These are phyloP conservation scores for Orius laevigatus DNA, from an alignment of 1,140 invertebrate species.

Conservation along the genomic window DNA sequence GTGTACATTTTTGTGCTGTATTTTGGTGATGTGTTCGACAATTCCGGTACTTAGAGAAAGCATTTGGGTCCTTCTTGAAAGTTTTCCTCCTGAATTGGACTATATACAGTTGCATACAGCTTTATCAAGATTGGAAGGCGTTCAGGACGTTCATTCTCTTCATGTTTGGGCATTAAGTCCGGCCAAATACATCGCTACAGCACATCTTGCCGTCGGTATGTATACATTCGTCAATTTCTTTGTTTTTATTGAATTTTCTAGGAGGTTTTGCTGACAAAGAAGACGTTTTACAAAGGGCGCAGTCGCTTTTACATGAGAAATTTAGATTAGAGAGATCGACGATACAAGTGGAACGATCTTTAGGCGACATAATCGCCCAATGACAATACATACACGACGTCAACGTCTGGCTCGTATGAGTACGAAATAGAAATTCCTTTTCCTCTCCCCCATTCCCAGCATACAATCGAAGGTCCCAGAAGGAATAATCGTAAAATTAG, in stretches of 20 bases:
- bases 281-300: constrained; percentile 12
- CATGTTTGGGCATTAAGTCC: constrained; percentile 67
- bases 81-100: constrained; percentile 43
- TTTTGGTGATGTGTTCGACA: constrained; percentile 68
- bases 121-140: constrained; percentile 42
- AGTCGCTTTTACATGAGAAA: constrained; percentile 15
- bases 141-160: constrained; percentile 59
- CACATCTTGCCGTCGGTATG: constrained; percentile 58
- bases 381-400: constrained; percentile 16
- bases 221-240: background rate
- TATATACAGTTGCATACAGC: constrained; percentile 32
- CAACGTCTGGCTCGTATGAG: constrained; percentile 14
- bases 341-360: constrained; percentile 14
- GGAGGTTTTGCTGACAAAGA: constrained; percentile 12
- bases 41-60: constrained; percentile 57
- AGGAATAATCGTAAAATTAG: too few species aligned
- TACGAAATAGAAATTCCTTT: too few species aligned
- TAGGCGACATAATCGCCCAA: constrained; percentile 6
- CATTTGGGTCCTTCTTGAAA: constrained; percentile 61
- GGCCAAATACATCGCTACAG: constrained; percentile 48
- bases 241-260: background rate
- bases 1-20: constrained; percentile 75
- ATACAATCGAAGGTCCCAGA: too few species aligned
- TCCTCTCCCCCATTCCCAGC: too few species aligned
- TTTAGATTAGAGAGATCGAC: constrained; percentile 16